These are phyloP conservation scores for Phrynocephalus vlangalii DNA, from an alignment of 2,797 vertebrate species.

Conservation along the genomic window DNA sequence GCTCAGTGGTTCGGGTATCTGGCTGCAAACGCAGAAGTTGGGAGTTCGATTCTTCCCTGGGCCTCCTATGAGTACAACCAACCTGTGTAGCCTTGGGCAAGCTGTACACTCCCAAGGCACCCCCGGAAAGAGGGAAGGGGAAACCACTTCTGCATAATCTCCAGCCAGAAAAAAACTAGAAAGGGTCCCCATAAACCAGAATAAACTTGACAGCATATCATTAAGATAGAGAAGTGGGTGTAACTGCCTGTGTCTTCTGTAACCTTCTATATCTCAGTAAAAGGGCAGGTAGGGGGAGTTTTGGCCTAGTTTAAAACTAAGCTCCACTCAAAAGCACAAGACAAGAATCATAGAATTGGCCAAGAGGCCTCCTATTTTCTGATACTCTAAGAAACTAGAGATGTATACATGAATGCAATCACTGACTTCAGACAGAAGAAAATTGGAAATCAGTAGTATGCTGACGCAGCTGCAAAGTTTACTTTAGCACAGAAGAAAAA, in stretches of 20 bases:
- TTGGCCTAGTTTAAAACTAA: neutral
- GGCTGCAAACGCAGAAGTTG: no score
- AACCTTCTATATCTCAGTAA: neutral
- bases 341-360: no score
- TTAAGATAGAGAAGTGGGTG: neutral
- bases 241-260: neutral
- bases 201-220: no score
- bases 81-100: no score
- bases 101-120: no score
- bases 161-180: no score
- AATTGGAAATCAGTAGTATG: neutral
- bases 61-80: no score
- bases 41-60: no score
- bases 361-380: neutral
- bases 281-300: neutral
- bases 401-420: constrained; percentile 8
- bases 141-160: no score
- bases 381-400: constrained; percentile 26
- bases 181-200: no score
- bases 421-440: constrained; percentile 28
- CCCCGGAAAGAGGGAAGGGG: no score
- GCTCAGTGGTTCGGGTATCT: no score
- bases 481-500: neutral
- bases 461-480: neutral
- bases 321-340: neutral